Conservation (phyloP, 2,113 vertebrate genomes). For the Pomatostomus ruficeps region DNA sequence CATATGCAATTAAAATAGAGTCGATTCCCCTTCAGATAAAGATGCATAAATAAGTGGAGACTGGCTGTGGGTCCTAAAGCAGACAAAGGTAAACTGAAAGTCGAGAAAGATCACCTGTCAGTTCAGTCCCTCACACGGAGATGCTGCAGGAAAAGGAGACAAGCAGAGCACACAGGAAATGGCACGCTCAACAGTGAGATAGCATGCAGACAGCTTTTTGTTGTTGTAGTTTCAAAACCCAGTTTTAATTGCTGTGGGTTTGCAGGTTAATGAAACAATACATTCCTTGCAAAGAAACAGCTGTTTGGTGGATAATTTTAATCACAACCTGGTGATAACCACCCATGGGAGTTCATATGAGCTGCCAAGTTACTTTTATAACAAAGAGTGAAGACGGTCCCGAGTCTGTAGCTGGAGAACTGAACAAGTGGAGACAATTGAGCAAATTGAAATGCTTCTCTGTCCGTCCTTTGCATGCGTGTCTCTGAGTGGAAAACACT, state of each 20-base stretch:
- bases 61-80: not conserved
- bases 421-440: not conserved
- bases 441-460: not conserved
- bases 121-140: not conserved
- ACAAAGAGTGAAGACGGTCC: not conserved
- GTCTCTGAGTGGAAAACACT: not conserved
- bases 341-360: not conserved
- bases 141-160: not conserved
- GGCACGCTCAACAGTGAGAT: not conserved
- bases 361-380: not conserved
- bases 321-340: not conserved
- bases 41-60: slow-evolving; percentile 3
- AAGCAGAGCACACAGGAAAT: not conserved
- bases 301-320: slow-evolving; percentile 3
- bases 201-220: not conserved
- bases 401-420: not conserved
- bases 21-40: slow-evolving; percentile 53
- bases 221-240: not conserved
- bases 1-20: slow-evolving; percentile 35
- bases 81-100: slow-evolving; percentile 37
- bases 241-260: slow-evolving; percentile 6
- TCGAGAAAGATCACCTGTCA: not conserved
- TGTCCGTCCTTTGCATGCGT: rapidly evolving
- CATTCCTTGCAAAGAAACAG: not conserved
- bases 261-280: slow-evolving; percentile 21